Conservation (phyloP, 2,113 vertebrate species). For the Pteronura brasiliensis region DNA sequence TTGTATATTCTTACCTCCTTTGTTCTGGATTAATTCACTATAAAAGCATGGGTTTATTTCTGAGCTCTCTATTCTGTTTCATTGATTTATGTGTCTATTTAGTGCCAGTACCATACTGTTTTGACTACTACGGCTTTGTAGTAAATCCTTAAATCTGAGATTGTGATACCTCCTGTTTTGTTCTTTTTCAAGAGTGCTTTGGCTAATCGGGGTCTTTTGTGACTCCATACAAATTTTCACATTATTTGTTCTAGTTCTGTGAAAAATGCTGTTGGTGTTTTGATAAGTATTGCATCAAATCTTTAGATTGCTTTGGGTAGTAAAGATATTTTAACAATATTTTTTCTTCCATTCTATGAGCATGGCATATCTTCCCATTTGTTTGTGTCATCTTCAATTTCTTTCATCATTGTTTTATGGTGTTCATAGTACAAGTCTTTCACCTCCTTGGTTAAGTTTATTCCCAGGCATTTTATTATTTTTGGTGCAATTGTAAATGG, state of each 20-base stretch:
- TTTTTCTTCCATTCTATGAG: background rate
- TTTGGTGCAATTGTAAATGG: background rate
- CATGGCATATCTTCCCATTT: background rate
- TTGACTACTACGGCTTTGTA: background rate
- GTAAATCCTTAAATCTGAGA: background rate
- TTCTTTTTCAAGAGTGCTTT: background rate
- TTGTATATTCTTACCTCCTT: background rate
- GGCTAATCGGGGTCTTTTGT: background rate
- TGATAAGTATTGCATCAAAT: background rate
- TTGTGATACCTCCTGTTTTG: background rate
- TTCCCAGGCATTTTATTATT: background rate
- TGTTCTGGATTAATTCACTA: background rate
- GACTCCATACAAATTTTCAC: background rate
- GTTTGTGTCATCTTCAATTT: background rate
- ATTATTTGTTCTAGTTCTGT: background rate
- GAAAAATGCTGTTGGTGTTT: background rate
- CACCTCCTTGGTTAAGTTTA: background rate
- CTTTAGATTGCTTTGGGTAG: background rate
- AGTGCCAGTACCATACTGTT: background rate
- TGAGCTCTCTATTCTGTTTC: background rate
- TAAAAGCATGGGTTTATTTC: background rate
- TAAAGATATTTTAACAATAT: background rate
- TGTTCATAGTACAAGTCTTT: background rate
- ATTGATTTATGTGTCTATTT: background rate
- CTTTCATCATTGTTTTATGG: background rate